phyloP scores from a whole-genome alignment of 2,888 invertebrate genomes.

The Ephialtes manifestator region DNA sequence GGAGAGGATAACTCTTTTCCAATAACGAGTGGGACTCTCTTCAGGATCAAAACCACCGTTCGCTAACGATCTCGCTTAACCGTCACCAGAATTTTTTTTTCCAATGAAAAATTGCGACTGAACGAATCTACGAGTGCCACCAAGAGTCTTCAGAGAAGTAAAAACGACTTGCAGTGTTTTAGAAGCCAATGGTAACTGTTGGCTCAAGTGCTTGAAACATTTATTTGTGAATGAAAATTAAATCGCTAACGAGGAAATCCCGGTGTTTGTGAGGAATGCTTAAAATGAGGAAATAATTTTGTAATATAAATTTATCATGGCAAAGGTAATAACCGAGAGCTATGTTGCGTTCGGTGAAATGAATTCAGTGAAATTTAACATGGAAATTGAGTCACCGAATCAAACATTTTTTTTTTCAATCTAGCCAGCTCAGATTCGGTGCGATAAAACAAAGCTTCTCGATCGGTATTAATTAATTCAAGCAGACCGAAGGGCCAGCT shows the following conservation, averaged over 20 bases:
- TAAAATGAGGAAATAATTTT: conserved; percentile 9
- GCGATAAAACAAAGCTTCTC: conserved; percentile 48
- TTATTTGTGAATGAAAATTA: neutral
- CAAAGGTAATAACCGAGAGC: conserved; percentile 21
- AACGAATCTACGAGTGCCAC: conserved; percentile 28
- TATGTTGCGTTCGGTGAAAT: conserved; percentile 14
- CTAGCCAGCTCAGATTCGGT: conserved; percentile 27
- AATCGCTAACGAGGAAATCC: neutral
- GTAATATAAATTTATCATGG: conserved; percentile 23
- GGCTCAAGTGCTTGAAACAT: neutral
- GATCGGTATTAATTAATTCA: conserved; percentile 66
- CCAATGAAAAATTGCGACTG: conserved; percentile 25
- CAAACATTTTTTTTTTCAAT: conserved; percentile 49
- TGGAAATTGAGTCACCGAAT: conserved; percentile 51
- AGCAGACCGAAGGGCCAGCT: conserved; percentile 41
- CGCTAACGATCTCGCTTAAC: conserved; percentile 45
- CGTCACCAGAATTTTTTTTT: conserved; percentile 30
- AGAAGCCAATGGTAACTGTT: neutral
- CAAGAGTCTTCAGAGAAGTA: conserved; percentile 20
- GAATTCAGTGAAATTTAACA: conserved; percentile 46
- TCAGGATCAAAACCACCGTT: conserved; percentile 56
- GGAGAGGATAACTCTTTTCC: conserved; percentile 56
- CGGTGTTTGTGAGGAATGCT: neutral
- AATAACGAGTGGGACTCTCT: conserved; percentile 48
- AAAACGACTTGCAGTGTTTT: conserved; percentile 9